These are phyloP conservation scores for Muscicapa striata DNA, from an alignment of 2,797 vertebrate genomes.

Conservation along the genomic window DNA sequence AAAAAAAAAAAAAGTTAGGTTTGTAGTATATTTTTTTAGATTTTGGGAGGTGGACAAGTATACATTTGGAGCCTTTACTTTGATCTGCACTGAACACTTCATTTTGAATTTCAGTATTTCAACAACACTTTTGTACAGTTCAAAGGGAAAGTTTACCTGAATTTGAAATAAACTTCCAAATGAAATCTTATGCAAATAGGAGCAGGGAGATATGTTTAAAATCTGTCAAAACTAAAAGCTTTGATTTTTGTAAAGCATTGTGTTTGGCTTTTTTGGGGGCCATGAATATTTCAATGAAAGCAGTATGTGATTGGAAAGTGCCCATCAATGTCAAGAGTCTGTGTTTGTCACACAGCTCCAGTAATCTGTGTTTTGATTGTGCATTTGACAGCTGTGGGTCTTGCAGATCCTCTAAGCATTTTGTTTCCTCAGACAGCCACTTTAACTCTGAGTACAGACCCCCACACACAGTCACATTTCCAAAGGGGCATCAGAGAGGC, in stretches of 20 bases:
- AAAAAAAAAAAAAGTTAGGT: not conserved
- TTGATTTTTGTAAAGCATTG: not conserved
- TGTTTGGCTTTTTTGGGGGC: not conserved
- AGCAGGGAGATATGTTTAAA: not conserved
- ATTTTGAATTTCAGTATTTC: not conserved
- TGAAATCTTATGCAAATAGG: not conserved
- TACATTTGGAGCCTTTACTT: not conserved
- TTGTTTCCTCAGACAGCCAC: not conserved
- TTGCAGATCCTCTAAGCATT: not conserved
- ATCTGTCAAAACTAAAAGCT: not conserved
- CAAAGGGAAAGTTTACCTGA: not conserved
- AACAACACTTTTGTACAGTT: not conserved
- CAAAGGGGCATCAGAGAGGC: not conserved
- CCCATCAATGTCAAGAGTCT: not conserved
- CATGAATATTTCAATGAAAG: not conserved
- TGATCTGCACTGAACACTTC: not conserved
- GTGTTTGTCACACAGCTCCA: not conserved
- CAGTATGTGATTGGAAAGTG: not conserved
- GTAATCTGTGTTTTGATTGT: not conserved
- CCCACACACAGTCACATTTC: not conserved
- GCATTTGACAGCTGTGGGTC: not conserved
- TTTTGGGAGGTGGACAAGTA: not conserved
- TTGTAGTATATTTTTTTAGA: not conserved
- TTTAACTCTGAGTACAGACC: not conserved
- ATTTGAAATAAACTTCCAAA: not conserved